Conservation (phyloP, 2,888 invertebrate species). For the Cerceris rybyensis region DNA sequence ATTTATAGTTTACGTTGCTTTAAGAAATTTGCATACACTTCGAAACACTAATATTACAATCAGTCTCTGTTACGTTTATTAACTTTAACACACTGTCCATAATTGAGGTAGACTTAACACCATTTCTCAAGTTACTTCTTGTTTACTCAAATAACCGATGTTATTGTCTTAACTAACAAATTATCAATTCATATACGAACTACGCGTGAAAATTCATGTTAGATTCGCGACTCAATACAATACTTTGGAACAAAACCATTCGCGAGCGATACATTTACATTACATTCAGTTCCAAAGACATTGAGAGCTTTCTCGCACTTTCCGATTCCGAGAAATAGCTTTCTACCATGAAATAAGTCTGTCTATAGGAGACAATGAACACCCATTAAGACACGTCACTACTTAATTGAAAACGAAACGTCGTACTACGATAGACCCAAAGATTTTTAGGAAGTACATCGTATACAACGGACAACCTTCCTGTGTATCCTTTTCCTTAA, state of each 20-base stretch:
- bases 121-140: too few species aligned
- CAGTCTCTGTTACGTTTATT: background rate
- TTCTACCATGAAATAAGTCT: background rate
- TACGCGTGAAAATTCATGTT: too few species aligned
- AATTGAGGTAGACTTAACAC: too few species aligned
- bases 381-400: slow-evolving; percentile 1
- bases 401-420: slow-evolving; percentile 24
- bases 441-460: background rate
- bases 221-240: too few species aligned
- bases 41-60: background rate
- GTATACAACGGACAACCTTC: background rate
- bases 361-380: slow-evolving; percentile 6
- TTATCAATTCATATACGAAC: too few species aligned
- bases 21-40: too few species aligned
- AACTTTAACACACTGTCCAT: background rate
- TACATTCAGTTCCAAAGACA: too few species aligned
- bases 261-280: too few species aligned
- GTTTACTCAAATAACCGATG: background rate
- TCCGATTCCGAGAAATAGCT: too few species aligned
- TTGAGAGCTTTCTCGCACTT: too few species aligned
- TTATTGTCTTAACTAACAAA: background rate
- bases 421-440: slow-evolving; percentile 6
- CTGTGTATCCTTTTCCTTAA: slow-evolving; percentile 18
- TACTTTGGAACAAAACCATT: too few species aligned
- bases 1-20: too few species aligned